Base-by-base conservation (phyloP, 1,140 invertebrate genomes). In the Drosophila watanabei region DNA sequence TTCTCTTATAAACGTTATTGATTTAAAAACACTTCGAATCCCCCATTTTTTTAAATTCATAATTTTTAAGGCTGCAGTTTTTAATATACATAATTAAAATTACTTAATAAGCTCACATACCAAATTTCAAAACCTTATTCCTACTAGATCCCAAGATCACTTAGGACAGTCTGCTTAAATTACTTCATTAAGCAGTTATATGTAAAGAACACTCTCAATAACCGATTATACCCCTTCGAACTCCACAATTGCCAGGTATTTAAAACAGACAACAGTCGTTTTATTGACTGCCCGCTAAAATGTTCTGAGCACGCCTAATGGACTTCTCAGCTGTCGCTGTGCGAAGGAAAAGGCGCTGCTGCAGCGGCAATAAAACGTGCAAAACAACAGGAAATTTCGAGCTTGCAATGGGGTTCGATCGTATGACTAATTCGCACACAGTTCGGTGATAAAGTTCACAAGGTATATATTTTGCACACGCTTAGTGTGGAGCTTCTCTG, bases 361-460 rank as follows among this genome's bases (percentile, higher is more conserved):
- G 24, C 80, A 54, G 46, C 66, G 69, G 51, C 56, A 68, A 79
- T 43, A 43, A 59, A 76, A 78, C 52, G 57, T 68, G 73, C 72
- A 78, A 57, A 75, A 59, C 28, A 59, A 72, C 51, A 57, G 52
- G 43, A 43, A 46, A 52, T 32, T 49, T 43, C 24, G 28, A 80
- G 41, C 41, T 68, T 35, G 35, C 35, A 20, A n/a, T 30, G 41
- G n/a, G 20, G 52, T 62, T 58, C 56, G 57, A 61, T 64, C 59
- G 54, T 45, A 76, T 88, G 80, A 89, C 66, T 88, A 78, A 87
- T 77, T 71, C 71, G 33, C 45, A 45, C 39, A 30, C 39, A 43
- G 16, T 52, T 57, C 11, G 57, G 57, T 52, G 72, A 75, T 75
- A 56, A 75, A 75, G 69, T 75, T 64, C 72, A 63, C 54, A 73